Evolutionary conservation across 2,797 vertebrate species (phyloP).

Genomic region (Macropus fuliginosus): DNA sequence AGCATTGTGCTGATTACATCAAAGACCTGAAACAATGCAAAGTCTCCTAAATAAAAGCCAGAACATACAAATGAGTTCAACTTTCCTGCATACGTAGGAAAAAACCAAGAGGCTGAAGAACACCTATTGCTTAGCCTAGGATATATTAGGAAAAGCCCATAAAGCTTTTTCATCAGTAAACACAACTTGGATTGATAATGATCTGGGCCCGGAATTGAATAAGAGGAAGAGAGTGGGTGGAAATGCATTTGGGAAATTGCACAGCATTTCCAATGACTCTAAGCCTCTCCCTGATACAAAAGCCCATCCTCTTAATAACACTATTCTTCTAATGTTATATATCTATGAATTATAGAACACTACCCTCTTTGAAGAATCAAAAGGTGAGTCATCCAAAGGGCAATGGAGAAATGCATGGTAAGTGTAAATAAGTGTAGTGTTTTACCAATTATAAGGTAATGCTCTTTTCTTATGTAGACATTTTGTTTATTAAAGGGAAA

Average conservation of each 20-base stretch:
- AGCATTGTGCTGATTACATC: not conserved
- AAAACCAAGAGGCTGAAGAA: not conserved
- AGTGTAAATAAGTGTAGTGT: not conserved
- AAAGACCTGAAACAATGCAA: not conserved
- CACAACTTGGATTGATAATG: not conserved
- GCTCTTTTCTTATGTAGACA: not conserved
- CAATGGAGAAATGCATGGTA: not conserved
- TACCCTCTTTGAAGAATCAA: not conserved
- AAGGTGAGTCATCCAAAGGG: not conserved
- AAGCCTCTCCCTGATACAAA: not conserved
- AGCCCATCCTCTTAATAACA: not conserved
- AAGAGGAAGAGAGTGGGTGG: not conserved
- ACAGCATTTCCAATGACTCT: not conserved
- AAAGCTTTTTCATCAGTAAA: not conserved
- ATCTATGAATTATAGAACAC: not conserved
- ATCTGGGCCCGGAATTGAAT: not conserved
- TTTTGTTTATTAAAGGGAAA: not conserved
- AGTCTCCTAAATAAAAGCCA: not conserved
- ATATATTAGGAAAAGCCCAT: not conserved
- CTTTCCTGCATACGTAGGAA: not conserved
- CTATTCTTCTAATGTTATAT: not conserved
- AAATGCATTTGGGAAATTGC: slow-evolving; percentile 3
- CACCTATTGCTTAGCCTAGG: not conserved
- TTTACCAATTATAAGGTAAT: not conserved
- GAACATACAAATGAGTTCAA: not conserved